These are phyloP conservation scores for Nematostella vectensis DNA, from an alignment of 92 coral and sea anemone genomes.

Conservation along the genomic window DNA sequence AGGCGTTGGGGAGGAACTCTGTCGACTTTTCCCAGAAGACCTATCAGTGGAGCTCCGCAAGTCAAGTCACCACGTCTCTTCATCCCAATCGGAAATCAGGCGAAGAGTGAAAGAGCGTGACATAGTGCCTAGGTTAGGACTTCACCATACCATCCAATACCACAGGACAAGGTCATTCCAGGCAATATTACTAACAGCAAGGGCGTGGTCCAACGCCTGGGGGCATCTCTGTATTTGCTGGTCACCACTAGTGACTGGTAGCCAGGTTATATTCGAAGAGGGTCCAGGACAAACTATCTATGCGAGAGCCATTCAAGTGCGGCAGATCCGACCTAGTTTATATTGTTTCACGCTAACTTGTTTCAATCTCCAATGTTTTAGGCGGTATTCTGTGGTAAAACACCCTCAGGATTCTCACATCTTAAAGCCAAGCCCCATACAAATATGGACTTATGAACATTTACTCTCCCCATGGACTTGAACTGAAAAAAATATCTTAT, in stretches of 20 bases:
- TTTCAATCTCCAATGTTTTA: conserved; percentile 7
- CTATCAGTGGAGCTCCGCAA: conserved; percentile 53
- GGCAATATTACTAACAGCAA: background rate
- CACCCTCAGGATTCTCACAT: conserved; percentile 8
- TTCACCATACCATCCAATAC: conserved; percentile 3
- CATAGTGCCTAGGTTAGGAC: conserved; percentile 69
- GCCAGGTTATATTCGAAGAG: too few relatives aligned
- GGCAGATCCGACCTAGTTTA: too few relatives aligned
- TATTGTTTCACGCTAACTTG: too few relatives aligned
- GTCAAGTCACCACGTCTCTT: conserved; percentile 30
- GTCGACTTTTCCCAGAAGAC: conserved; percentile 92
- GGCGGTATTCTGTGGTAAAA: conserved; percentile 13
- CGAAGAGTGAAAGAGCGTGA: conserved; percentile 70
- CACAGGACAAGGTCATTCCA: background rate
- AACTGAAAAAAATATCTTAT: conserved; percentile 11
- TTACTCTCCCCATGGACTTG: conserved; percentile 6
- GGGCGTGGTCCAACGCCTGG: conserved; percentile 1
- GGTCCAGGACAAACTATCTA: too few relatives aligned
- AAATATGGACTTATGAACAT: conserved; percentile 27
- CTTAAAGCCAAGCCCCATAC: conserved; percentile 12
- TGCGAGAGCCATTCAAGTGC: too few relatives aligned
- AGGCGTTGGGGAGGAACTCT: conserved; percentile 70
- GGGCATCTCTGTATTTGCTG: too few relatives aligned
- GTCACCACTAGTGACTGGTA: too few relatives aligned
- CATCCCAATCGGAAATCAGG: conserved; percentile 24